Evolutionary conservation across 1,140 invertebrate genomes (phyloP), one percentile per base, ranked within the genome.

Genomic region (Polypedilum vanderplanki): DNA sequence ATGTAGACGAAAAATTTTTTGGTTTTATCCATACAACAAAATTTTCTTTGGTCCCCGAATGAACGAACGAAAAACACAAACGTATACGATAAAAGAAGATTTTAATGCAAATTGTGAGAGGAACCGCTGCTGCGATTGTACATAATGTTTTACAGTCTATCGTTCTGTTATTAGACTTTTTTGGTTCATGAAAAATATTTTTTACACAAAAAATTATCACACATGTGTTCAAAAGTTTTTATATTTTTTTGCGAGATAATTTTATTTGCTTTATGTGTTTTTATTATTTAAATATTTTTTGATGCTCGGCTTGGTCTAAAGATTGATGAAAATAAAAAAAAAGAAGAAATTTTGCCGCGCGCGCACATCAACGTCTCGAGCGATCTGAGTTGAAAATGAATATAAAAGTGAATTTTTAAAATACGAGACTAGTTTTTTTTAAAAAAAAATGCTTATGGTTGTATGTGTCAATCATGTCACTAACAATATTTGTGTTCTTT

Each of bases 401-500:
- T n/a, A 57, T 57, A 57, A 57, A 57, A 57, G n/a, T 12, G 12
- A n/a, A 57, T n/a, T 57, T 57, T 57, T 15, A 57, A 57, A 57
- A 57, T 57, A 57, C n/a, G 46, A 57, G 46, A 57, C 46, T 57
- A 57, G 46, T 57, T 57, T 57, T 57, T 57, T 57, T 57, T 57
- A 4, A 15, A 12, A 57, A 57, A 57, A 12, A n/a, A 33, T 33
- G 24, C 24, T 57, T 12, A 57, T 57, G 46, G 46, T 15, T n/a
- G 12, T 15, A 12, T 57, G 12, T n/a, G 46, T 12, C 46, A 57
- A n/a, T 57, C n/a, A n/a, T 57, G 46, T 57, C 46, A 57, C n/a
- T 12, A 12, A 1, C 15, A 9, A 46, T 3, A 1, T 46, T 3
- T 41, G 40, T 41, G 40, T 10, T 41, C 40, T 4, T 41, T 4